Evolutionary conservation across 92 coral and sea anemone genomes (phyloP).

Genomic region (Phenganax subtilis): DNA sequence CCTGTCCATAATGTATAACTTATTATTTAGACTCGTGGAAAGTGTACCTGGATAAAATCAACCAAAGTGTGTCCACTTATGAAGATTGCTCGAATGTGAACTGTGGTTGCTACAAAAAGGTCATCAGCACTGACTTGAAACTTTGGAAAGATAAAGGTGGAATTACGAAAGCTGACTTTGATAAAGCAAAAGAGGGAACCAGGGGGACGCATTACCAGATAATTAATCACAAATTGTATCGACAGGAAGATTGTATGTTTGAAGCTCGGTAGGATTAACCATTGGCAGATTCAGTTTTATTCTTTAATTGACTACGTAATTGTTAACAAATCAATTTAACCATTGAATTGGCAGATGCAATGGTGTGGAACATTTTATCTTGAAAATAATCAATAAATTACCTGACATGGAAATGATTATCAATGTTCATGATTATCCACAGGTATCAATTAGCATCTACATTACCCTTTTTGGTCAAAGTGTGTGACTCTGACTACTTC

Average conservation of each 20-base stretch:
- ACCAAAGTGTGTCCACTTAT: constrained; percentile 58
- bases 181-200: constrained; percentile 44
- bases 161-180: constrained; percentile 65
- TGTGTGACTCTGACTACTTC: not conserved
- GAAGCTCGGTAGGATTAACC: constrained; percentile 62
- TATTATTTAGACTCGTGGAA: constrained; percentile 72
- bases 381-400: constrained; percentile 75
- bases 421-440: constrained; percentile 93
- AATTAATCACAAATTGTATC: constrained; percentile 73
- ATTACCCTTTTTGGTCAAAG: not conserved
- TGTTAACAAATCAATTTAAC: not conserved
- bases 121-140: constrained; percentile 66
- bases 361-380: constrained; percentile 89
- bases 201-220: constrained; percentile 92
- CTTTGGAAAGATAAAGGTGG: constrained; percentile 87
- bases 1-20: not conserved
- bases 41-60: constrained; percentile 60
- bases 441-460: constrained; percentile 43
- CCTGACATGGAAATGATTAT: constrained; percentile 93
- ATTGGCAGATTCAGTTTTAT: not conserved
- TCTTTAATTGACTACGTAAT: not conserved
- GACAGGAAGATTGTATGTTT: constrained; percentile 89
- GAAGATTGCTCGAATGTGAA: constrained; percentile 78
- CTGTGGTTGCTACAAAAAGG: constrained; percentile 90
- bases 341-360: constrained; percentile 57